Base-by-base conservation (phyloP, 2,888 invertebrate species). In the Oligia strigilis region DNA sequence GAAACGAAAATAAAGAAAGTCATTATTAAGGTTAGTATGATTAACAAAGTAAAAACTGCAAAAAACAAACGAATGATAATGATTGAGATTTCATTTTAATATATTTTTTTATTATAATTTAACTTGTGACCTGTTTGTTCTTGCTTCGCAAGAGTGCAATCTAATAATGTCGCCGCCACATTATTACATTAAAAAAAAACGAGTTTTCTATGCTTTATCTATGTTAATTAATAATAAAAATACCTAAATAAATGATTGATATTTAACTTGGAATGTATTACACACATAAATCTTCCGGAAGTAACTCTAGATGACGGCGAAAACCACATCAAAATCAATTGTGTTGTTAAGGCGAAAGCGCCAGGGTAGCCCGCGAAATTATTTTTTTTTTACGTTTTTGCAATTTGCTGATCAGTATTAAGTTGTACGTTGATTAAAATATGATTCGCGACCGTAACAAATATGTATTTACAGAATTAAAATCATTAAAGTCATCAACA, bases 1-100 rank as follows among this genome's bases (percentile, higher is more conserved):
- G 97, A 89, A 96, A 96, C 36, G 4, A 83, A 73, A 83, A 73
- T 29, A 79, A n/a, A 52, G n/a, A 43, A 52, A 62, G 14, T 17
- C 0, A 65, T 72, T 65, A 65, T 19, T 58, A 60, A 4, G 8
- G 11, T 19, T n/a, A 52, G 8, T 55, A 4, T 46, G 55, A 46
- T 19, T 8, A 36, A 17, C 14, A 29, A 75, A 14, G 19, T 40
- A 55, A 55, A 55, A 40, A 36, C 2, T n/a, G 19, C 4, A 55
- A 29, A 19, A 40, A 65, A 40, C 19, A 36, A 65, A 19, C 0
- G 17, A 36, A 36, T 19, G 19, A 36, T 62, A 62, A n/a, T 69
- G 0, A 46, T n/a, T 69, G 43, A n/a, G 43, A 46, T 46, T 17
- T 43, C 2, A 36, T 9, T 19, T 64, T 19, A 36, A 36, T 64